Conservation (phyloP, 2,113 vertebrate genomes). For the Ammodytes marinus region DNA sequence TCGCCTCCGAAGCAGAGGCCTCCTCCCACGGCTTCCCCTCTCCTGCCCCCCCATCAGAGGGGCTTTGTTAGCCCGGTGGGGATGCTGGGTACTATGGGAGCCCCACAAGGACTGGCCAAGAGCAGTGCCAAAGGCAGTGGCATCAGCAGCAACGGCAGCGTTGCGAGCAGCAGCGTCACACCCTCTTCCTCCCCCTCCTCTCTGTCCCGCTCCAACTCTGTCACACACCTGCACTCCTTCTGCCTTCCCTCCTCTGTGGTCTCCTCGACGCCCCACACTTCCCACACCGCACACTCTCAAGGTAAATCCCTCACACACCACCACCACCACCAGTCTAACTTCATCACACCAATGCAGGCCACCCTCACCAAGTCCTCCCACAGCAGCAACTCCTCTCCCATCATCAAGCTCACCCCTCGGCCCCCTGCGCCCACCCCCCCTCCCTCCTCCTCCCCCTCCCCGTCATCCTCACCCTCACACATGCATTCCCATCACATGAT, state of each 20-base stretch:
- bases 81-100: constrained; percentile 58
- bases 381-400: constrained; percentile 82
- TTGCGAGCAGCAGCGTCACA: constrained; percentile 41
- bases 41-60: constrained; percentile 82
- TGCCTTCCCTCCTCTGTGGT: constrained; percentile 79
- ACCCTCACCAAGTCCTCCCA: constrained; percentile 86
- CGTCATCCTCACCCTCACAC: constrained; percentile 73
- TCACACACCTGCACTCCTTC: constrained; percentile 72
- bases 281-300: constrained; percentile 58
- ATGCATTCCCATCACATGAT: constrained; percentile 63
- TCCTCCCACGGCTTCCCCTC: constrained; percentile 82
- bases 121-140: constrained; percentile 53
- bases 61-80: constrained; percentile 60
- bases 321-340: constrained; percentile 84
- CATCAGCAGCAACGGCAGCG: constrained; percentile 69
- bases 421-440: constrained; percentile 75
- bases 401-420: constrained; percentile 84
- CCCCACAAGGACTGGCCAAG: constrained; percentile 62
- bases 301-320: constrained; percentile 71
- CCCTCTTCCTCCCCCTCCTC: constrained; percentile 73
- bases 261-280: constrained; percentile 80
- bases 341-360: constrained; percentile 88
- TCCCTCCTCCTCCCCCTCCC: constrained; percentile 73
- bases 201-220: constrained; percentile 79
- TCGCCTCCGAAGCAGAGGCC: constrained; percentile 81